Percentiles rank a stretch among this genome's conserved stretches.
Evolutionary conservation across 2,888 invertebrate genomes (phyloP).

Genomic region (Plagodis dolabraria): DNA sequence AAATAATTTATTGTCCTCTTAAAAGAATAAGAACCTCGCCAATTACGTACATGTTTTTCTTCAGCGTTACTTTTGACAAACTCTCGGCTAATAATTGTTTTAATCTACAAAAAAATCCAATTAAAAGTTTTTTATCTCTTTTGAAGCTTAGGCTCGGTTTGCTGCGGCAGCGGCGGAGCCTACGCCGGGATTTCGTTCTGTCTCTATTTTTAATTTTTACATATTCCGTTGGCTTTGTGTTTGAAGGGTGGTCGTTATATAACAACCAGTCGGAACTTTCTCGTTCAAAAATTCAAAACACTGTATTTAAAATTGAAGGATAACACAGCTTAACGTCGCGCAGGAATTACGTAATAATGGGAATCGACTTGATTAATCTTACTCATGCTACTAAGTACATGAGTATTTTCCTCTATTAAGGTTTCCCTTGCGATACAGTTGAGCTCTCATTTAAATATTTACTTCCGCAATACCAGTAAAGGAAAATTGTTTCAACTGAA

Average conservation of each 20-base stretch:
- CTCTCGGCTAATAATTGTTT: conserved; percentile 69
- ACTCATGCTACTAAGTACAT: conserved; percentile 18
- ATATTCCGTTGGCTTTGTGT: conserved; percentile 36
- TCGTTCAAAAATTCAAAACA: conserved; percentile 12
- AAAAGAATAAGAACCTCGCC: conserved; percentile 13
- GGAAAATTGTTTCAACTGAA: conserved; percentile 30
- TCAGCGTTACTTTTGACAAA: conserved; percentile 56
- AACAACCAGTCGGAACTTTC: conserved; percentile 15
- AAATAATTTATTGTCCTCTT: conserved; percentile 2
- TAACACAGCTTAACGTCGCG: conserved; percentile 13
- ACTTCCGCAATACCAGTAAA: conserved; percentile 34
- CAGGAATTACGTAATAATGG: conserved; percentile 24
- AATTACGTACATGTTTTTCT: conserved; percentile 51
- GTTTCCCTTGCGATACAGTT: conserved; percentile 26
- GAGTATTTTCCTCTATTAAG: conserved; percentile 25
- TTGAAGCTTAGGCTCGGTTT: conserved; percentile 63
- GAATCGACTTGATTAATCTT: conserved; percentile 26
- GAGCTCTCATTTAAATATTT: conserved; percentile 33
- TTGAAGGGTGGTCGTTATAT: conserved; percentile 30
- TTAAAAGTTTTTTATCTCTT: conserved; percentile 75
- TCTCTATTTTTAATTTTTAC: conserved; percentile 47
- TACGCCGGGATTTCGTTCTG: conserved; percentile 47
- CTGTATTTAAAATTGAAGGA: conserved; percentile 15
- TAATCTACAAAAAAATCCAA: conserved; percentile 75
- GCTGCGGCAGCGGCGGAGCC: conserved; percentile 45